Conservation (phyloP, 2,797 vertebrate genomes). For the Oceanodroma leucorhoa region DNA sequence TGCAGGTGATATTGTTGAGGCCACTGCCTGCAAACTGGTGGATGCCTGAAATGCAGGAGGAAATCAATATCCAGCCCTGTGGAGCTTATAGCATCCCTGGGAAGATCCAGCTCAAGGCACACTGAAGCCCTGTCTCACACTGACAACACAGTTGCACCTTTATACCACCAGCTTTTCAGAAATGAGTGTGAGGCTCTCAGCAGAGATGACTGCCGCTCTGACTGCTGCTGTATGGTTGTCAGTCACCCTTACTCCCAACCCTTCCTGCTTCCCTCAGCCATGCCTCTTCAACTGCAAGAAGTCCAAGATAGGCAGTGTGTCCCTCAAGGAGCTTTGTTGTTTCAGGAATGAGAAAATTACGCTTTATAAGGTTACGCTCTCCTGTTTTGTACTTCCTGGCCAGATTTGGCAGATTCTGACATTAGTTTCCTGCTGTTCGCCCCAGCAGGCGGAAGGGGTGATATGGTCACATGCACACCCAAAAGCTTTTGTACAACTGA, state of each 20-base stretch:
- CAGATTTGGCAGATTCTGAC: background rate
- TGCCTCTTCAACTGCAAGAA: background rate
- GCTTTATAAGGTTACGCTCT: background rate
- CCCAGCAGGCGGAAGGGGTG: background rate
- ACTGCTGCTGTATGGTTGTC: background rate
- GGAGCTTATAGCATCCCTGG: background rate
- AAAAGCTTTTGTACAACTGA: background rate
- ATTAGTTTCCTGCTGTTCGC: background rate
- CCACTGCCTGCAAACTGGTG: background rate
- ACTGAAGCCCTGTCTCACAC: background rate
- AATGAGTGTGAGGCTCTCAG: background rate
- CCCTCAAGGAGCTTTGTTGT: background rate
- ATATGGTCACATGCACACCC: background rate
- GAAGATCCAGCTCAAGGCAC: background rate
- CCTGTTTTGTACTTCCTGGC: background rate
- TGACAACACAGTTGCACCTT: background rate
- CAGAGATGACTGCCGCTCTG: background rate
- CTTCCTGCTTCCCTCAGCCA: background rate
- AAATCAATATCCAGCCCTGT: background rate
- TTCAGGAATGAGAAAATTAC: background rate
- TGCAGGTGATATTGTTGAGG: background rate
- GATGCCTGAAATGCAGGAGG: background rate
- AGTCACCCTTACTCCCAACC: background rate
- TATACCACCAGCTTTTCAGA: background rate
- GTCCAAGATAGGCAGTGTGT: background rate